These are phyloP conservation scores for Phycodurus eques DNA, from an alignment of 2,113 vertebrate genomes.

Conservation along the genomic window DNA sequence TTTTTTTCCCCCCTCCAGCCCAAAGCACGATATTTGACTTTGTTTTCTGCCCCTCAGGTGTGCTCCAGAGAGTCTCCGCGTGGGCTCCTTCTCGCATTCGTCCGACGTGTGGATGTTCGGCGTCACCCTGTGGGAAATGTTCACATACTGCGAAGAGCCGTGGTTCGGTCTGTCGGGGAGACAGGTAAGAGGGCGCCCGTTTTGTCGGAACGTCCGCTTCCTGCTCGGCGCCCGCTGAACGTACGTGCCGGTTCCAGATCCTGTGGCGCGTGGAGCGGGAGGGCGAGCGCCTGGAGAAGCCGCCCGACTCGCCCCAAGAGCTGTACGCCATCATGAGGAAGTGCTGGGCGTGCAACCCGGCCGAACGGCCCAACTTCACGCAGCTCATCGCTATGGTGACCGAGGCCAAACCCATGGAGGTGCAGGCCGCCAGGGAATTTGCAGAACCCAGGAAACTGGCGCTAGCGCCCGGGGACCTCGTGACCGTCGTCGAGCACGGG, in stretches of 20 bases:
- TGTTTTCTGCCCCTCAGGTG: slow-evolving; percentile 71
- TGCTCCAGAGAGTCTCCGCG: slow-evolving; percentile 83
- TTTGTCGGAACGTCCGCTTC: slow-evolving; percentile 10
- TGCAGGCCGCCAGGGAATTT: slow-evolving; percentile 71
- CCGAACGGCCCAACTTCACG: slow-evolving; percentile 78
- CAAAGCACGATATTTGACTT: too few species aligned
- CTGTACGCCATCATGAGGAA: slow-evolving; percentile 77
- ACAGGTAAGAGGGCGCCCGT: slow-evolving; percentile 65
- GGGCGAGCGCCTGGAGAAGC: slow-evolving; percentile 75
- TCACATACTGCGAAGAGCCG: slow-evolving; percentile 85
- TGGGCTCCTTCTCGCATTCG: slow-evolving; percentile 82
- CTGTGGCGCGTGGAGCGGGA: slow-evolving; percentile 78
- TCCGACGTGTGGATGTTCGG: slow-evolving; percentile 92
- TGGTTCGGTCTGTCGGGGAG: slow-evolving; percentile 80
- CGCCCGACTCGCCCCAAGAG: slow-evolving; percentile 78
- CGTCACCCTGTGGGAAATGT: slow-evolving; percentile 89
- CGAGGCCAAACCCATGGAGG: slow-evolving; percentile 80
- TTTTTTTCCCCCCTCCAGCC: too few species aligned
- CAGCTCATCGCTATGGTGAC: slow-evolving; percentile 70
- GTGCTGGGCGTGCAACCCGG: slow-evolving; percentile 79
- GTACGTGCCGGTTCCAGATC: slow-evolving; percentile 65
- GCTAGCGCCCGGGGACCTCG: slow-evolving; percentile 72
- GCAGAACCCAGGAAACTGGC: slow-evolving; percentile 75
- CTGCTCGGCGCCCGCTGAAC: too few species aligned
- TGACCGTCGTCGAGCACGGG: slow-evolving; percentile 83